Percentiles rank a stretch among this genome's conserved stretches.
Conservation (phyloP, 1,140 invertebrate genomes). For the Pogonognathellus flavescens region DNA sequence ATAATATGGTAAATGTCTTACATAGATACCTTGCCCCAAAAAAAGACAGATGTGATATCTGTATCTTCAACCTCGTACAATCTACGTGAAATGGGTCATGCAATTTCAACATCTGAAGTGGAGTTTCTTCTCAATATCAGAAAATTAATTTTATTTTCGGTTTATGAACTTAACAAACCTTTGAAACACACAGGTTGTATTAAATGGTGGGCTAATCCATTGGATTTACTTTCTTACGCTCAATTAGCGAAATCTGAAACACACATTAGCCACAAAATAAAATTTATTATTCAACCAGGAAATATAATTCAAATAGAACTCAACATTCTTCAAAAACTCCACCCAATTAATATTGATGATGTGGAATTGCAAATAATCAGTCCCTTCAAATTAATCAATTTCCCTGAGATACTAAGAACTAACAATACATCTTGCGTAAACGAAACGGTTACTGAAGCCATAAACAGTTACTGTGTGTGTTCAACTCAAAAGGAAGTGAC, state of each 20-base stretch:
- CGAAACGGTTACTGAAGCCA: neutral
- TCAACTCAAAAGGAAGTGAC: neutral
- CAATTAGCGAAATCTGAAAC: neutral
- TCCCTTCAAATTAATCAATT: neutral
- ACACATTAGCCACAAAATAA: neutral
- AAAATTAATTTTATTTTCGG: too few relatives aligned
- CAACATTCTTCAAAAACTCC: neutral
- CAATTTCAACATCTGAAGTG: too few relatives aligned
- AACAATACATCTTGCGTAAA: neutral
- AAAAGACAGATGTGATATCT: too few relatives aligned
- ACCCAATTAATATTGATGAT: neutral
- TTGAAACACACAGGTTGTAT: neutral
- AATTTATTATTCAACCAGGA: slow-evolving; percentile 45
- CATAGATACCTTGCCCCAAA: too few relatives aligned
- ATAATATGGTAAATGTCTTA: too few relatives aligned
- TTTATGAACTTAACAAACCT: too few relatives aligned
- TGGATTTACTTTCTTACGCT: too few relatives aligned
- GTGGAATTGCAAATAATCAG: neutral
- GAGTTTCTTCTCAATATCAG: too few relatives aligned
- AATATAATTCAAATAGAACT: neutral
- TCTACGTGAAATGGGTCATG: too few relatives aligned
- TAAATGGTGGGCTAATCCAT: slow-evolving; percentile 56
- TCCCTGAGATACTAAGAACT: too few relatives aligned
- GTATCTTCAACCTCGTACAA: too few relatives aligned
- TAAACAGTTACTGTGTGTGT: neutral